Base-by-base conservation (phyloP, 2,113 vertebrate species). In the Laticauda colubrina region DNA sequence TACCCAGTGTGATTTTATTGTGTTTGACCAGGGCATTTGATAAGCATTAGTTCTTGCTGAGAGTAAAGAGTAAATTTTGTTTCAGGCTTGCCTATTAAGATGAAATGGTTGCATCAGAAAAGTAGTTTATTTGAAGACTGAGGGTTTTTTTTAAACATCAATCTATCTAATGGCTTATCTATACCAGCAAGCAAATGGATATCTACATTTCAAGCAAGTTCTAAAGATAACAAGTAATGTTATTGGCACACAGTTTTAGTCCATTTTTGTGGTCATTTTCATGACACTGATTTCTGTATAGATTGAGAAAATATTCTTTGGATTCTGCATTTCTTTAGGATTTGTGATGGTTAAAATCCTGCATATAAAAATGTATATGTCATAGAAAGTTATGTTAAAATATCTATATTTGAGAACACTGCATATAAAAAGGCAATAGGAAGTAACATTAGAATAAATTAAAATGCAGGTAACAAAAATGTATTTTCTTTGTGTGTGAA, bases 11-110 rank as follows among this genome's bases (percentile, higher is more conserved):
- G 96, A 96, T 96, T 97, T 97, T 95, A 96, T 96, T 96, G 94
- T 97, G 94, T 97, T 97, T 97, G 96, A 96, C 95, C 96, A 95
- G 96, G 94, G 93, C 94, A 89, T 97, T 97, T 97, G 96, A 96
- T 96, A 98, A 96, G 92, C 95, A 92, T 96, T 96, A 96, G 92
- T 95, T 96, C 96, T 97, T 96, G 94, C 96, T 96, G 96, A 97
- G 95, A 97, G 94, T 93, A 95, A 96, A 96, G 95, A 96, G 91
- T 95, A 95, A 94, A 96, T 94, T 96, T 97, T 94, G 95, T 97
- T 96, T 96, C 94, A 94, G 92, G 89, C 85, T 61, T 96, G 96
- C 88, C 93, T 96, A 95, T 96, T 39, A 89, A 39, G 90, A 94
- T 90, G 91, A 0, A 20, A 89, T 23, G 56, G 91, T 91, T 92